Evolutionary conservation across 2,888 invertebrate genomes (phyloP).

Genomic region (Hydroisotoma schaefferi): DNA sequence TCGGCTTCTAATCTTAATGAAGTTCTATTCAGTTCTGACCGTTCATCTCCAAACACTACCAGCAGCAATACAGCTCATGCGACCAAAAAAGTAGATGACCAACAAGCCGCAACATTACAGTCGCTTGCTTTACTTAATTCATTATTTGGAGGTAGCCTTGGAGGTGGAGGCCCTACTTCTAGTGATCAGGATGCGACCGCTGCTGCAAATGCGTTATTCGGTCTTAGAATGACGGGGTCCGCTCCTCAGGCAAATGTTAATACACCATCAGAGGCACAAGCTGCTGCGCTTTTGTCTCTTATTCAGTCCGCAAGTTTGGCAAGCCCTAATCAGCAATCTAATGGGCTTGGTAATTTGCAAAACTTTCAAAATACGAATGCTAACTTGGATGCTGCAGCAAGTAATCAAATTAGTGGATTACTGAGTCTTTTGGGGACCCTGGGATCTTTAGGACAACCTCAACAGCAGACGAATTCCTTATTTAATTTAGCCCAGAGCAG

Average conservation of each 20-base stretch:
- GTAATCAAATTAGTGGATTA: conserved; percentile 37
- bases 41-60: conserved; percentile 9
- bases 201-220: conserved; percentile 27
- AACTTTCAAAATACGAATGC: conserved; percentile 5
- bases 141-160: conserved; percentile 17
- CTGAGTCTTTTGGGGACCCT: conserved; percentile 42
- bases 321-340: background rate
- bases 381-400: conserved; percentile 28
- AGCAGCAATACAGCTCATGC: background rate
- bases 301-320: conserved; percentile 20
- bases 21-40: conserved; percentile 7
- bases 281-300: conserved; percentile 27
- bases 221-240: conserved; percentile 19
- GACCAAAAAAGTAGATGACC: background rate
- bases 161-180: background rate
- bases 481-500: conserved; percentile 14
- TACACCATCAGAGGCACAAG: conserved; percentile 3
- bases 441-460: background rate
- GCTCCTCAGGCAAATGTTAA: conserved; percentile 14
- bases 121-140: conserved; percentile 31
- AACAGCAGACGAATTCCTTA: background rate
- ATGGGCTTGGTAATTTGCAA: conserved; percentile 16
- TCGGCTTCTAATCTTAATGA: background rate
- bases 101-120: conserved; percentile 6
- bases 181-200: background rate